Evolutionary conservation across 2,113 vertebrate genomes (phyloP).

Genomic region (Manacus vitellinus): DNA sequence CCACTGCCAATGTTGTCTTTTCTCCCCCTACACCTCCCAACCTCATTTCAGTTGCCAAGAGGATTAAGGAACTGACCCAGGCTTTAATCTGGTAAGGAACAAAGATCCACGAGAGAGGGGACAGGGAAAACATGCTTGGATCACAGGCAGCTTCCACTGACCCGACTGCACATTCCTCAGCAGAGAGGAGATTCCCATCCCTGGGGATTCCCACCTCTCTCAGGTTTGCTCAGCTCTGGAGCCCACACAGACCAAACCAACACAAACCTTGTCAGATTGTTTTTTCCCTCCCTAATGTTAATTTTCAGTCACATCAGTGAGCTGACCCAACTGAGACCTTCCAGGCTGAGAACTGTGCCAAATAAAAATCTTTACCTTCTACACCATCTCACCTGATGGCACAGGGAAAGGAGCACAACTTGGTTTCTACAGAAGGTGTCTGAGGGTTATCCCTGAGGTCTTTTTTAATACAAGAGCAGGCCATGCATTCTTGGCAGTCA

Average conservation of each 20-base stretch:
- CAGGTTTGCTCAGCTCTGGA: not conserved
- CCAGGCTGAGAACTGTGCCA: not conserved
- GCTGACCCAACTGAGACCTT: not conserved
- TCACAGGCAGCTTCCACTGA: not conserved
- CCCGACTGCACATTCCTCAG: not conserved
- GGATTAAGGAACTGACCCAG: not conserved
- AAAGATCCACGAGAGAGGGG: not conserved
- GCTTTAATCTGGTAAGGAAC: not conserved
- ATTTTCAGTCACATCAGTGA: not conserved
- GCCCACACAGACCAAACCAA: not conserved
- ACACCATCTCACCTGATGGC: not conserved
- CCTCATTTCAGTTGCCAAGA: not conserved
- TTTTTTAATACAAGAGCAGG: not conserved
- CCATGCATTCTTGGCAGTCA: not conserved
- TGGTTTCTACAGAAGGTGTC: not conserved
- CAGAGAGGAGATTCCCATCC: not conserved
- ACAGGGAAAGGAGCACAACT: not conserved
- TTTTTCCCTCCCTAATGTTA: not conserved
- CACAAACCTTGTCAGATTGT: not conserved
- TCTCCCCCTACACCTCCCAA: not conserved
- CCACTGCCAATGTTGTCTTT: not conserved
- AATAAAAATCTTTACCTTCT: not conserved
- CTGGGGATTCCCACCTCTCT: not conserved
- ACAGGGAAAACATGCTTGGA: not conserved
- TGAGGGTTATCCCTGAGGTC: not conserved